A percentile compares a stretch with the other conserved stretches of the same genome.
These are phyloP conservation scores for Myotis lucifugus DNA, from an alignment of 2,113 vertebrate species.

Conservation along the genomic window DNA sequence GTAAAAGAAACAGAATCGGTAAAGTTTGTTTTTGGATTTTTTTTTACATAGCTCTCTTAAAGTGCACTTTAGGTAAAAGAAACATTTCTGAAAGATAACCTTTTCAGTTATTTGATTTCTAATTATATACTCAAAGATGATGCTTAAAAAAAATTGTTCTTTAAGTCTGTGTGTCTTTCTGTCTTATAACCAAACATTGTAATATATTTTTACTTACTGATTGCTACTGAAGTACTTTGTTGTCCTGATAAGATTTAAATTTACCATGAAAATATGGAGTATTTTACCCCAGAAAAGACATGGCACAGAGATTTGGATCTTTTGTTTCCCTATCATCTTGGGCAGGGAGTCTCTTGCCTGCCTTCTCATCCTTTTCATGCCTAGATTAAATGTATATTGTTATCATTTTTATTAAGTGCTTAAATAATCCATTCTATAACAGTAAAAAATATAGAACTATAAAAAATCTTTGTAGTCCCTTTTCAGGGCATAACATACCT, in stretches of 20 bases:
- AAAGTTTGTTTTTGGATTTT: not conserved
- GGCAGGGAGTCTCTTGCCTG: not conserved
- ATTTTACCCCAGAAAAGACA: not conserved
- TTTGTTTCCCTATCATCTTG: not conserved
- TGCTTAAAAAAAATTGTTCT: not conserved
- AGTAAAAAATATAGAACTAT: not conserved
- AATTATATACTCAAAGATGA: not conserved
- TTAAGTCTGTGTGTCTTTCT: not conserved
- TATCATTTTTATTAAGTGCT: not conserved
- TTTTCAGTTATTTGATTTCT: not conserved
- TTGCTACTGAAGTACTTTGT: not conserved
- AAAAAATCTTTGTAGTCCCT: not conserved
- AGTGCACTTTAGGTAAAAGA: conserved; percentile 9
- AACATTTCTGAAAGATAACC: conserved; percentile 32
- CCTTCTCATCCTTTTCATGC: not conserved
- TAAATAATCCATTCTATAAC: conserved; percentile 1
- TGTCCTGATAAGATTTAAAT: conserved; percentile 38
- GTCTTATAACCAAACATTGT: not conserved
- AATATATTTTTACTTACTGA: conserved; percentile 21
- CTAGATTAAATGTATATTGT: not conserved
- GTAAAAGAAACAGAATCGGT: not conserved
- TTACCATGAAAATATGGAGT: not conserved
- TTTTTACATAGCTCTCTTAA: not conserved
- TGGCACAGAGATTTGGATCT: not conserved
- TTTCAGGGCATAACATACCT: not conserved